These are phyloP conservation scores for Argyrosomus japonicus DNA, from an alignment of 2,113 vertebrate genomes.

Conservation along the genomic window DNA sequence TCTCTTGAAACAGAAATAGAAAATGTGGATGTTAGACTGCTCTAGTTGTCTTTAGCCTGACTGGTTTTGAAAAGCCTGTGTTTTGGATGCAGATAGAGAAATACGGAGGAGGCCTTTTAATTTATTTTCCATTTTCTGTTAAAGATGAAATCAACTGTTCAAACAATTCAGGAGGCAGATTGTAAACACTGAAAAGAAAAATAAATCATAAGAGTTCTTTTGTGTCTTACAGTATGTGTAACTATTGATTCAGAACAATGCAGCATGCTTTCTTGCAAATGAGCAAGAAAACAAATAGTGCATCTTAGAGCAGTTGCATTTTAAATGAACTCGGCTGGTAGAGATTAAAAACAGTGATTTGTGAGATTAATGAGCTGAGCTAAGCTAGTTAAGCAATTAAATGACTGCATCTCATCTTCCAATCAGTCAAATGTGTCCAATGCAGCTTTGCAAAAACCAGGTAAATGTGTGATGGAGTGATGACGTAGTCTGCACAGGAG, in stretches of 20 bases:
- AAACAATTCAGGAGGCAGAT: background rate
- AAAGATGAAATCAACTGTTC: background rate
- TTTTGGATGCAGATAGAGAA: background rate
- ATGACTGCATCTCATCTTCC: background rate
- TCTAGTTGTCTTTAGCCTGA: background rate
- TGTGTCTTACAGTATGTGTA: background rate
- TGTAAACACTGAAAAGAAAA: background rate
- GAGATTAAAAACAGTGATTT: background rate
- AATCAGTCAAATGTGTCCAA: background rate
- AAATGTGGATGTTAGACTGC: background rate
- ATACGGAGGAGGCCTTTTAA: background rate
- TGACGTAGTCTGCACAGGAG: conserved; percentile 1
- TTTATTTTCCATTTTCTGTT: conserved; percentile 1
- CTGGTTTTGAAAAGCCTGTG: conserved; percentile 11
- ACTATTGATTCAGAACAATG: background rate
- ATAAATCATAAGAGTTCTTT: background rate
- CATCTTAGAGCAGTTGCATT: background rate
- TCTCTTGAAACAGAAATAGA: conserved; percentile 33
- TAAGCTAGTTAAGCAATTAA: conserved; percentile 4
- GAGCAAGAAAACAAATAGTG: background rate
- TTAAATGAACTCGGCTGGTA: background rate
- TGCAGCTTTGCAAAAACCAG: background rate
- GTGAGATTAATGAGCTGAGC: conserved; percentile 4
- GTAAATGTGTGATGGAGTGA: conserved; percentile 18
- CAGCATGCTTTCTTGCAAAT: background rate